Base-by-base conservation (phyloP, 2,113 vertebrate species). In the Leuciscus idus region DNA sequence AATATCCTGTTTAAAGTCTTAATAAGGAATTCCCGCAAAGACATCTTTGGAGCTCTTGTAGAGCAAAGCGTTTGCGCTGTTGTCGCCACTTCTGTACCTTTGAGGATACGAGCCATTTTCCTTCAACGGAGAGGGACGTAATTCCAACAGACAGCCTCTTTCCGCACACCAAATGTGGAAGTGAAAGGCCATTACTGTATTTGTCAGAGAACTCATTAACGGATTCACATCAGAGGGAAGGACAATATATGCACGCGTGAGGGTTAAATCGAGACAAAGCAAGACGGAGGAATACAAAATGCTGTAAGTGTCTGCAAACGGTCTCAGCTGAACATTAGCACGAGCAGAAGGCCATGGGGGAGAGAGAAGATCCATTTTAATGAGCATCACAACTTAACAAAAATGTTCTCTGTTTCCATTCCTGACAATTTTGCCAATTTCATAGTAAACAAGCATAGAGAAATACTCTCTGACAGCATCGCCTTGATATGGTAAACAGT, bases 401-500 rank as follows among this genome's bases (percentile, higher is more conserved):
- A 91, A 91, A 91, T 89, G 83, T 87, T 90, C 86, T 86, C 84
- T 88, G 88, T 91, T 87, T 92, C 89, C 87, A 90, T 88, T 89
- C 83, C 85, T 86, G 85, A 86, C 85, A 85, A 87, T 91, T 92
- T 91, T 89, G 85, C 87, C 88, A 88, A 86, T 89, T 90, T 90
- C 83, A 89, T 87, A 85, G 87, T 90, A 90, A 90, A 91, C 89
- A 91, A 85, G 86, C 87, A 46, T 84, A 80, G 85, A 91, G 89
- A 84, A 89, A 90, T 89, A 87, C 89, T 89, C 88, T 83, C 83
- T 88, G 91, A 91, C 89, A 90, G 88, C 88, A 81, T 84, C n/a
- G 85, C 91, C 90, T 91, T 90, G 91, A 91, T 92, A 90, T 91
- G 91, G 87, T 90, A 91, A 90, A 90, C 91, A 91, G 88, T 52